Evolutionary conservation across 2,113 vertebrate species (phyloP), one percentile per base, ranked within the genome.

Genomic region (Saccopteryx leptura): DNA sequence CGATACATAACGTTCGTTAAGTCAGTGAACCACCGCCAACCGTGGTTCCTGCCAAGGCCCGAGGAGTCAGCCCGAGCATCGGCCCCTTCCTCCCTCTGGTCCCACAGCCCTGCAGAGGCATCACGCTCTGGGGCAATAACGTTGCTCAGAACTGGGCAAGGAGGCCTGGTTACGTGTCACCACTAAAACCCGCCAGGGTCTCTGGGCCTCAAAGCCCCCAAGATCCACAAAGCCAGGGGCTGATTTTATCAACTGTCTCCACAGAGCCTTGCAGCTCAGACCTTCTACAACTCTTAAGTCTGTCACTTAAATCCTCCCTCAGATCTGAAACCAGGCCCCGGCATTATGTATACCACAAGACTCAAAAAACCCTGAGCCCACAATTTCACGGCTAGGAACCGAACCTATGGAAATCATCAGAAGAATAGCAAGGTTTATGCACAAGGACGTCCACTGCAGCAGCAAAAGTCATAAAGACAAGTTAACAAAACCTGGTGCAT

Each of bases 331-430:
- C 15, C 7, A 17, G 48, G 74, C 54, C 17, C 48, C 24, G 58
- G 15, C 15, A n/a, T 17, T 39, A 39, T 24, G 48, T 1, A 60
- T 21, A 48, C n/a, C 52, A 26, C 23, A 26, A 80, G 48, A 17
- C 69, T 92, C 63, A 81, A 58, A 75, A 26, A 52, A 68, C 61
- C 2, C 0, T 31, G 76, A 46, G 5, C 21, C 33, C 15, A 10
- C 26, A 65, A 66, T 21, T 28, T 5, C 61, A 39, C 0, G 0
- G 1, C 12, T 19, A 15, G 4, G 46, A 88, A 60, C 1, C 26
- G 74, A 63, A 33, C 31, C 26, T 48, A 26, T 0, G 24, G 24
- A 75, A 85, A 65, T 7, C 14, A 24, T 23, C 52, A 46, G 19
- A 72, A 54, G 54, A 31, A 46, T 9, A 23, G 24, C 9, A 33